These are phyloP conservation scores for Lycia hirtaria DNA, from an alignment of 2,888 invertebrate genomes.

Conservation along the genomic window DNA sequence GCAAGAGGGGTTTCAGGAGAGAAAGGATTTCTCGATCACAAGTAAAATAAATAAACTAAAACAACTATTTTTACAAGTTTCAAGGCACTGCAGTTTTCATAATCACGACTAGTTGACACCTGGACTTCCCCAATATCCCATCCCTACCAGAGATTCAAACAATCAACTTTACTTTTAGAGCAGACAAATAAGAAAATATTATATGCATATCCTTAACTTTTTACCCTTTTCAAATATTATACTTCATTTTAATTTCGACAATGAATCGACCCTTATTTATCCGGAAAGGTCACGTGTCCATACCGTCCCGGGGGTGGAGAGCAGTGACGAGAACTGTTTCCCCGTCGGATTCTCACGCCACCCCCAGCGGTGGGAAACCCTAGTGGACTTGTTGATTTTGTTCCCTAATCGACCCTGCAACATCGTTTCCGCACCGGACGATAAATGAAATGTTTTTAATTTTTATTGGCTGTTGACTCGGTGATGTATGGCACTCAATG, in stretches of 20 bases:
- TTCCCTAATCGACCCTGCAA: conserved; percentile 67
- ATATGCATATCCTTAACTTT: too few species aligned
- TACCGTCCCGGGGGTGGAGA: conserved; percentile 46
- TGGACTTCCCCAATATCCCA: too few species aligned
- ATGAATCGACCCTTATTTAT: conserved; percentile 28
- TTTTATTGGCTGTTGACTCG: conserved; percentile 50
- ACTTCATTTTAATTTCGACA: not conserved
- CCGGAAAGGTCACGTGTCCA: conserved; percentile 65
- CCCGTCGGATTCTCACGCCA: conserved; percentile 76
- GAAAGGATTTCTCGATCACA: too few species aligned
- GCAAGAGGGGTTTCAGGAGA: too few species aligned
- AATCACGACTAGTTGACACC: too few species aligned
- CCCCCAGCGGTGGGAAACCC: conserved; percentile 66
- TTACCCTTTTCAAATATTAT: too few species aligned
- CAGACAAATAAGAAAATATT: too few species aligned
- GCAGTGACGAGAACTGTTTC: conserved; percentile 76
- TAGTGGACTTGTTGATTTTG: conserved; percentile 81
- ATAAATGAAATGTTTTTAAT: conserved; percentile 56
- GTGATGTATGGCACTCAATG: conserved; percentile 46
- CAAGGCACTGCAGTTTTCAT: too few species aligned
- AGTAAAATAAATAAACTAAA: too few species aligned
- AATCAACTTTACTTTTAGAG: too few species aligned
- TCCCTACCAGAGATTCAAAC: too few species aligned
- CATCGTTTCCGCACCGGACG: conserved; percentile 68
- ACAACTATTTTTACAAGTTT: too few species aligned